Percentiles rank a stretch among this genome's conserved stretches.
These are phyloP conservation scores for Coilia nasus DNA, from an alignment of 2,797 vertebrate species.

Conservation along the genomic window DNA sequence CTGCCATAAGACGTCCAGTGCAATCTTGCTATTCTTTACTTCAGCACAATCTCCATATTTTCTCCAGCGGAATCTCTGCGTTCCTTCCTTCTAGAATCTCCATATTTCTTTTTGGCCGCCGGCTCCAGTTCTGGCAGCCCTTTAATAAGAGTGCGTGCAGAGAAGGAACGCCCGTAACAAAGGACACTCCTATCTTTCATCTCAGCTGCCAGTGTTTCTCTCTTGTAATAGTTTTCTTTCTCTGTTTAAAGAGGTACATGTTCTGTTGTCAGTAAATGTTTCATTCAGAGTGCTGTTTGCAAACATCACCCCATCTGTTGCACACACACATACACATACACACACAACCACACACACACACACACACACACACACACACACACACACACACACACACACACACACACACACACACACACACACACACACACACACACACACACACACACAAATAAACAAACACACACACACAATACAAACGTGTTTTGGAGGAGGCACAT, in stretches of 20 bases:
- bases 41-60: too few species aligned
- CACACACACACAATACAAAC: background rate
- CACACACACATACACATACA: background rate
- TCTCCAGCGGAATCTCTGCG: too few species aligned
- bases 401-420: too few species aligned
- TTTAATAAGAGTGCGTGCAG: background rate
- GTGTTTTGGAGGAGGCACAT: constrained; percentile 7
- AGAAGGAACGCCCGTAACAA: background rate
- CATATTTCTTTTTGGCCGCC: background rate
- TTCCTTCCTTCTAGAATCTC: background rate
- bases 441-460: background rate
- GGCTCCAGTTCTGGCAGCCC: background rate
- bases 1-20: background rate
- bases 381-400: background rate
- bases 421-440: background rate
- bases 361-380: background rate
- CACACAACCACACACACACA: background rate
- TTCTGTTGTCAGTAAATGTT: too few species aligned
- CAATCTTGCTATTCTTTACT: background rate
- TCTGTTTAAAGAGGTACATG: too few species aligned
- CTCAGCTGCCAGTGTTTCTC: too few species aligned
- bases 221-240: too few species aligned
- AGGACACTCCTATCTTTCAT: background rate
- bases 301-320: background rate
- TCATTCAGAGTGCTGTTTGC: too few species aligned